Conservation (phyloP, 53 echinoderm and acorn worm genomes). For the Arbacia lixula region DNA sequence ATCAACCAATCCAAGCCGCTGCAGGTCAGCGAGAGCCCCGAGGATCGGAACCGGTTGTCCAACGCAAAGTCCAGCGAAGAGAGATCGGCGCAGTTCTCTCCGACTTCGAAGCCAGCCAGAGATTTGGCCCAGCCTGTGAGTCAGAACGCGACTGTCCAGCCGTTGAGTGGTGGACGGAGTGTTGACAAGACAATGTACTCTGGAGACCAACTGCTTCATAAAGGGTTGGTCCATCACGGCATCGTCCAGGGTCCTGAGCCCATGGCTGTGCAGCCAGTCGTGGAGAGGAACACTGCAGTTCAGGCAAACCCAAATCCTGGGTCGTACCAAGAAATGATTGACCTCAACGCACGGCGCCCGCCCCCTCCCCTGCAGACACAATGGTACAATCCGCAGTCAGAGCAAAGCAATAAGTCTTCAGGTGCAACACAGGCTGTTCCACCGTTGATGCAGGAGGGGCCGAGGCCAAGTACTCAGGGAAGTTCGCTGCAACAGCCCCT, state of each 20-base stretch:
- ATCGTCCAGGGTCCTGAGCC: constrained; percentile 44
- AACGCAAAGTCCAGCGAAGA: background rate
- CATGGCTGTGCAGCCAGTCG: constrained; percentile 16
- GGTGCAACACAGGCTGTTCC: constrained; percentile 51
- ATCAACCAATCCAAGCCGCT: constrained; percentile 21
- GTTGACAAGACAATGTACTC: constrained; percentile 10
- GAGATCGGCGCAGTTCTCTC: background rate
- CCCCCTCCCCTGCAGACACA: constrained; percentile 35
- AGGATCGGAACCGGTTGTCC: constrained; percentile 8
- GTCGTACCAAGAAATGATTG: constrained; percentile 32
- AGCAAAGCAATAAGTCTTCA: constrained; percentile 42
- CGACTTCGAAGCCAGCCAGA: background rate
- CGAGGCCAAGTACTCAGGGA: constrained; percentile 20
- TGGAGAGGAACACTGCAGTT: constrained; percentile 22
- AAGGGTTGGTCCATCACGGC: constrained; percentile 41
- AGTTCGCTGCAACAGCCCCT: constrained; percentile 29
- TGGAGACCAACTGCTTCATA: constrained; percentile 15
- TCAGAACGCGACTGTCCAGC: background rate
- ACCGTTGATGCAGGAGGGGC: constrained; percentile 26
- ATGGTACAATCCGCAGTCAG: constrained; percentile 26
- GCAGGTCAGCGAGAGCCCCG: background rate
- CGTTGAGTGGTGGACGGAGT: constrained; percentile 3
- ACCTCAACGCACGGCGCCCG: constrained; percentile 39
- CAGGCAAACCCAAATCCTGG: constrained; percentile 1
- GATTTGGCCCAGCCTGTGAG: background rate